Evolutionary conservation across 2,888 invertebrate genomes (phyloP).

Genomic region (Blastobasis lacticolella): DNA sequence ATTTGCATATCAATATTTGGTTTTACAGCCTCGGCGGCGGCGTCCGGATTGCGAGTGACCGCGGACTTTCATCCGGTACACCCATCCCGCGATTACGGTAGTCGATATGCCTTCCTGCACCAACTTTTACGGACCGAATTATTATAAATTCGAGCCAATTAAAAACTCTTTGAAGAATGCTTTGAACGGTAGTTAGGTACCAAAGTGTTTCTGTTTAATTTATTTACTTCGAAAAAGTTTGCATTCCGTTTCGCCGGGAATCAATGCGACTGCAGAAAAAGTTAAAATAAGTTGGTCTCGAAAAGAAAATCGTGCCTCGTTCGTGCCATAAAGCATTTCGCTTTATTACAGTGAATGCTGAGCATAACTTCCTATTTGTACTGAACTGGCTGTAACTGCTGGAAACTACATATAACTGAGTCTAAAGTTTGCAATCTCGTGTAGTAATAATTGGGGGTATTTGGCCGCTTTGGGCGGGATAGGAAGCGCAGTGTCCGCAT

Average conservation of each 20-base stretch:
- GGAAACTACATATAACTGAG: conserved; percentile 5
- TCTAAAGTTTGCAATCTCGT: conserved; percentile 27
- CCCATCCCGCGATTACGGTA: too few relatives aligned
- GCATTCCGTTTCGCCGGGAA: background rate
- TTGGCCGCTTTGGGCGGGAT: conserved; percentile 15
- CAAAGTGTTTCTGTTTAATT: too few relatives aligned
- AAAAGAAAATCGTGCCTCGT: background rate
- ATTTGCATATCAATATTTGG: conserved; percentile 36
- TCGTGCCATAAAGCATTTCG: background rate
- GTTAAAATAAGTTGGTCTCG: background rate
- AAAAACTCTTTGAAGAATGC: too few relatives aligned
- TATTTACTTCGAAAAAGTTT: too few relatives aligned
- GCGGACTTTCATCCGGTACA: too few relatives aligned
- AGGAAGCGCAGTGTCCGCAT: conserved; percentile 38
- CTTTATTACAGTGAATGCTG: background rate
- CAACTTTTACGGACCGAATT: too few relatives aligned
- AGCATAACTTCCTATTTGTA: background rate
- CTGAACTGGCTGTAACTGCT: conserved; percentile 4
- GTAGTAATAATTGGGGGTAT: conserved; percentile 39
- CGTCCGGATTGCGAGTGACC: too few relatives aligned
- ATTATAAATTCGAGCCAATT: too few relatives aligned
- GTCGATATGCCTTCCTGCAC: too few relatives aligned
- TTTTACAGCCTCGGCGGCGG: conserved; percentile 14
- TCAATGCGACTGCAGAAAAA: background rate
- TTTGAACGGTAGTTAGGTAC: too few relatives aligned